Percentiles rank a stretch among this genome's conserved stretches.
phyloP scores from a whole-genome alignment of 1,140 invertebrate genomes.

The Drosophila nebulosa region DNA sequence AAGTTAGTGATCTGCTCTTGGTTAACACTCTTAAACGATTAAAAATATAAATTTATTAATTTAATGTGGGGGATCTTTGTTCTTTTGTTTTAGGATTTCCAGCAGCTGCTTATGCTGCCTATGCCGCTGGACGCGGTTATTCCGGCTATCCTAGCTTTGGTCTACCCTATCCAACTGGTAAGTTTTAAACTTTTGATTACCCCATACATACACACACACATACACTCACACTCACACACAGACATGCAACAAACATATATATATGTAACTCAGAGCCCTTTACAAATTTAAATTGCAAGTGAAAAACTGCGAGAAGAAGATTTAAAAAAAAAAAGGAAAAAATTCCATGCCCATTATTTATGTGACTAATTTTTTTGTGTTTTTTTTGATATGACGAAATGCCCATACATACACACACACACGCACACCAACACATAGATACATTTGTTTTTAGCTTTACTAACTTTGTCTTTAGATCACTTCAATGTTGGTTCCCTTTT shows the following conservation, averaged over 20 bases:
- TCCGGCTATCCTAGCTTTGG: constrained; percentile 98
- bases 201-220: constrained; percentile 6
- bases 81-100: constrained; percentile 88
- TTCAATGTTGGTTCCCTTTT: background rate
- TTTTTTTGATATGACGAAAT: constrained; percentile 72
- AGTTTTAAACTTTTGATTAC: constrained; percentile 80
- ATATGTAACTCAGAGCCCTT: constrained; percentile 5
- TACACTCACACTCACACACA: constrained; percentile 7
- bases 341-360: background rate
- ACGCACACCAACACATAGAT: background rate
- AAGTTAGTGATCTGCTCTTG: too few species aligned
- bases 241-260: constrained; percentile 10
- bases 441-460: background rate
- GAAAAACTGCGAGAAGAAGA: constrained; percentile 39
- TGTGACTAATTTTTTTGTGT: constrained; percentile 73
- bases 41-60: too few species aligned
- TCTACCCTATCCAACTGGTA: constrained; percentile 98
- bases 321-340: constrained; percentile 5
- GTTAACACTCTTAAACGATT: too few species aligned
- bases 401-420: constrained; percentile 3
- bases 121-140: constrained; percentile 95
- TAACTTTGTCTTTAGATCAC: background rate
- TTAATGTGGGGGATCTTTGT: too few species aligned
- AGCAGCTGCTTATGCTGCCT: constrained; percentile 94
- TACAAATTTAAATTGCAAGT: constrained; percentile 46